Evolutionary conservation across 2,113 vertebrate species (phyloP).

Genomic region (Anoura caudifer): DNA sequence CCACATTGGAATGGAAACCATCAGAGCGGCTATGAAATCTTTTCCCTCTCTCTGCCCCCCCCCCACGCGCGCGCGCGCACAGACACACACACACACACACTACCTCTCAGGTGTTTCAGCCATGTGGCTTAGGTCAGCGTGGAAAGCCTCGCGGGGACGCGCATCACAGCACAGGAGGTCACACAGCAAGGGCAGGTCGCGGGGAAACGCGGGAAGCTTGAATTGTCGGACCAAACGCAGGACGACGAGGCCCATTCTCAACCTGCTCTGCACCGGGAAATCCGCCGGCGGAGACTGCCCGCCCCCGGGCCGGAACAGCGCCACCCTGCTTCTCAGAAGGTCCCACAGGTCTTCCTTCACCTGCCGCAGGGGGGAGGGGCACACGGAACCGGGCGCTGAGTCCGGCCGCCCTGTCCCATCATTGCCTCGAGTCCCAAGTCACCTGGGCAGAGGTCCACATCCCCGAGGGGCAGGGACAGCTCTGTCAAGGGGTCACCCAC

Average conservation of each 20-base stretch:
- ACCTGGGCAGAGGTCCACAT: not conserved
- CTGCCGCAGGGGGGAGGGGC: slow-evolving; percentile 56
- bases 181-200: not conserved
- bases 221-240: accelerated
- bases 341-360: slow-evolving; percentile 63
- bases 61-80: no score
- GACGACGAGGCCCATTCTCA: slow-evolving; percentile 74
- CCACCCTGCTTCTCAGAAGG: not conserved
- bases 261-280: not conserved
- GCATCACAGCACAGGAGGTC: slow-evolving; percentile 62
- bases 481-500: not conserved
- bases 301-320: not conserved
- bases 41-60: no score
- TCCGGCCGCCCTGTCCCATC: not conserved
- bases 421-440: accelerated
- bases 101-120: not conserved
- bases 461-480: not conserved
- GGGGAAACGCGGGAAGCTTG: accelerated
- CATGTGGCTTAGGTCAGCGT: not conserved
- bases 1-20: not conserved
- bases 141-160: accelerated
- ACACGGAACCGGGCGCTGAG: accelerated
- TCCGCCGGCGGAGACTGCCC: accelerated
- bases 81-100: not conserved
- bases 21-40: not conserved